phyloP scores from a whole-genome alignment of 1,140 invertebrate genomes.

The Lepeophtheirus salmonis region DNA sequence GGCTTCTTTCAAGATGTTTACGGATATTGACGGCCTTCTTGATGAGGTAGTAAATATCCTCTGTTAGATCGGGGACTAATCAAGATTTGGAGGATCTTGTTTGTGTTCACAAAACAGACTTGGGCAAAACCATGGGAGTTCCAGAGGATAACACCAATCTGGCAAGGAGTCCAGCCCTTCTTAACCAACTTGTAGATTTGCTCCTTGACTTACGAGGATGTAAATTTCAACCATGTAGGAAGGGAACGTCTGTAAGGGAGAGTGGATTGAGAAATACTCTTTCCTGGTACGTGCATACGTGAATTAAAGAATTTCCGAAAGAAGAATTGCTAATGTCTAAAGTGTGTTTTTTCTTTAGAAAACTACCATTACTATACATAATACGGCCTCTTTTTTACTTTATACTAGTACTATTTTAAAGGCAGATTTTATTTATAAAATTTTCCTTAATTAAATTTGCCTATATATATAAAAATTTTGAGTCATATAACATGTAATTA shows the following conservation, averaged over 20 bases:
- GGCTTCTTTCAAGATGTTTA: constrained; percentile 92
- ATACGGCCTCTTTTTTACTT: too few species aligned
- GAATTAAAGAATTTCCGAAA: neutral
- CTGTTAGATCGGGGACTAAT: constrained; percentile 82
- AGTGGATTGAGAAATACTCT: constrained; percentile 99
- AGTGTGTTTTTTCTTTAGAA: too few species aligned
- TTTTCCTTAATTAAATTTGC: too few species aligned
- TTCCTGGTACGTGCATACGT: constrained; percentile 93
- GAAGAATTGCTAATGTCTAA: too few species aligned
- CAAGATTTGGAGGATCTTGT: constrained; percentile 92
- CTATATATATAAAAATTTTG: too few species aligned
- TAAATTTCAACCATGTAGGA: constrained; percentile 93
- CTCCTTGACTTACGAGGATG: constrained; percentile 90
- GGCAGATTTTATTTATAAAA: too few species aligned
- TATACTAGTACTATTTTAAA: too few species aligned
- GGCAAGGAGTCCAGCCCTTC: constrained; percentile 94
- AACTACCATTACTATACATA: too few species aligned
- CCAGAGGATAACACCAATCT: constrained; percentile 96
- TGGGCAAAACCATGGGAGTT: constrained; percentile 99
- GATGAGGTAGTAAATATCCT: constrained; percentile 94
- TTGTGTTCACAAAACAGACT: constrained; percentile 90
- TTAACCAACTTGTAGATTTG: constrained; percentile 94
- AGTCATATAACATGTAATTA: too few species aligned
- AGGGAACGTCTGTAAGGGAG: constrained; percentile 91
- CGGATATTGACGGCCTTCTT: constrained; percentile 98